Evolutionary conservation across 1,140 invertebrate genomes (phyloP).

Genomic region (Periplaneta americana): DNA sequence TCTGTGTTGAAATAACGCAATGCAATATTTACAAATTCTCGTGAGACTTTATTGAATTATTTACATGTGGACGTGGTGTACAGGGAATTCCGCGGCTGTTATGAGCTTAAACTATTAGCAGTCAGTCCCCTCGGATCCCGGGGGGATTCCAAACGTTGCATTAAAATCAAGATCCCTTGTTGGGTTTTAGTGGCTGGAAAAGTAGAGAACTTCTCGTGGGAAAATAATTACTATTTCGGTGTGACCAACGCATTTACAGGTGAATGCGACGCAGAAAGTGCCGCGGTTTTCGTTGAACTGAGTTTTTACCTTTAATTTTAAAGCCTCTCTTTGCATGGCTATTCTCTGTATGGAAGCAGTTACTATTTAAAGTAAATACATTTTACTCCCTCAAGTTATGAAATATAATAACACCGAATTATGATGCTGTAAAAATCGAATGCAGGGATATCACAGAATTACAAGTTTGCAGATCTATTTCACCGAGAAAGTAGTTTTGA

Average conservation of each 20-base stretch:
- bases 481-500: no score
- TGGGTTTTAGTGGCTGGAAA: neutral
- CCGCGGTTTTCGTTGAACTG: no score
- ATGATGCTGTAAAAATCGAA: no score
- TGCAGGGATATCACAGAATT: no score
- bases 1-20: neutral
- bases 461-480: no score
- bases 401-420: no score
- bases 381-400: no score
- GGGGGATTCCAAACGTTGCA: neutral
- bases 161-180: neutral
- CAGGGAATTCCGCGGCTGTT: neutral
- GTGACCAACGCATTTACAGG: neutral
- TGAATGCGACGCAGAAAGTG: neutral
- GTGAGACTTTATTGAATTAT: neutral
- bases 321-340: no score
- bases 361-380: no score
- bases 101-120: neutral
- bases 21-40: neutral
- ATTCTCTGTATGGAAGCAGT: no score
- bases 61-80: neutral
- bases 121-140: neutral
- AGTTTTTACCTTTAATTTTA: no score
- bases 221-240: neutral
- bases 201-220: neutral